Conservation (phyloP, 2,888 invertebrate genomes). For the Neoaliturus tenellus region DNA sequence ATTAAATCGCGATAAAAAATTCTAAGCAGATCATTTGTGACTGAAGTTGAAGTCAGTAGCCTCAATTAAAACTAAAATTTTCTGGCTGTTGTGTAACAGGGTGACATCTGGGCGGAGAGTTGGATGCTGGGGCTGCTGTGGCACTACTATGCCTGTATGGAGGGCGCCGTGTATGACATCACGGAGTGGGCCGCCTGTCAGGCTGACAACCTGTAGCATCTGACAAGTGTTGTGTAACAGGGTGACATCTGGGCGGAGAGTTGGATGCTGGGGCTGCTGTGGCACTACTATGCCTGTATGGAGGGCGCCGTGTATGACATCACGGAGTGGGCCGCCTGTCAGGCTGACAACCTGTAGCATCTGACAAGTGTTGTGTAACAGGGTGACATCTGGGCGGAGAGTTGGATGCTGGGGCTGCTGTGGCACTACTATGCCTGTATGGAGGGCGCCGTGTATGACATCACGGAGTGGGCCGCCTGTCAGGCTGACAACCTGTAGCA, state of each 20-base stretch:
- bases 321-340: conserved; percentile 98
- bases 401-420: conserved; percentile 89
- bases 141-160: conserved; percentile 98
- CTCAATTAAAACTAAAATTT: too few species aligned
- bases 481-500: conserved; percentile 88
- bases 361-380: conserved; percentile 76
- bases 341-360: conserved; percentile 87
- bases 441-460: conserved; percentile 97
- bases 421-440: conserved; percentile 98
- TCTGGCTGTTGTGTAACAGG: conserved; percentile 76
- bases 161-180: conserved; percentile 96
- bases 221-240: conserved; percentile 77
- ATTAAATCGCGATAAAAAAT: too few species aligned
- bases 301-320: conserved; percentile 97
- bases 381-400: conserved; percentile 98
- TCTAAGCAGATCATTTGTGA: too few species aligned
- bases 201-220: conserved; percentile 85
- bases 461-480: conserved; percentile 98
- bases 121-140: conserved; percentile 91
- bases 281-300: conserved; percentile 98
- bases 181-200: conserved; percentile 98
- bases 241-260: conserved; percentile 99
- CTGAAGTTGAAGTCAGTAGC: too few species aligned
- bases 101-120: conserved; percentile 98
- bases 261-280: conserved; percentile 89